Evolutionary conservation across 2,113 vertebrate species (phyloP), one percentile per base, ranked within the genome.

Genomic region (Monopterus albus): DNA sequence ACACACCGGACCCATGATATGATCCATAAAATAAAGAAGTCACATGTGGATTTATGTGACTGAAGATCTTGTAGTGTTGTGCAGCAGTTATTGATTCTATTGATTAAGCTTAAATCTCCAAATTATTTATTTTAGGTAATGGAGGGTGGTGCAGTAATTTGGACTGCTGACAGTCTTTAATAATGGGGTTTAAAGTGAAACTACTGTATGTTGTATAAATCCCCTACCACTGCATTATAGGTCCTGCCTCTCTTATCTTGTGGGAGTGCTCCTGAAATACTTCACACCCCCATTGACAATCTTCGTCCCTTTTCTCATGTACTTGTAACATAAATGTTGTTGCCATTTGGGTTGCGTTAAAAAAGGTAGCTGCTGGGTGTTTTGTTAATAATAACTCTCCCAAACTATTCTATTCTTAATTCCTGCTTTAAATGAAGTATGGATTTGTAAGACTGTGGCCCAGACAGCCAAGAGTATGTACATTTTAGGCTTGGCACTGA

Each of bases 281-380:
- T n/a, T n/a, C n/a, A n/a, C n/a, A n/a, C n/a, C n/a, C n/a, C n/a
- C 69, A 20, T 52, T 51, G 26, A 78, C 61, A 50, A 65, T 26
- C 31, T 53, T 8, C 70, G 7, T 58, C 25, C 69, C 50, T 55
- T 82, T 51, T 39, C 23, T 70, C 28, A 52, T 70, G 58, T 62
- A 80, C 77, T 81, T 90, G 87, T 89, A n/a, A 86, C 21, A 89
- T 87, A 82, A 68, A 38, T 9, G 11, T 58, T 79, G 49, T 21
- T 46, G 36, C n/a, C 36, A 36, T 79, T 78, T 73, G 45, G 55
- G 18, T 67, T 38, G 21, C 63, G 62, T 31, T 75, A n/a, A 56
- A 60, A 62, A 62, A 28, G 23, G 15, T 73, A 53, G n/a, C 60
- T 65, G 58, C 69, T 47, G 49, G 40, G 62, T 45, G 50, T n/a